A percentile compares a stretch with the other conserved stretches of the same genome.
phyloP scores from a whole-genome alignment of 2,113 vertebrate species.

The Anarrhichthys ocellatus region DNA sequence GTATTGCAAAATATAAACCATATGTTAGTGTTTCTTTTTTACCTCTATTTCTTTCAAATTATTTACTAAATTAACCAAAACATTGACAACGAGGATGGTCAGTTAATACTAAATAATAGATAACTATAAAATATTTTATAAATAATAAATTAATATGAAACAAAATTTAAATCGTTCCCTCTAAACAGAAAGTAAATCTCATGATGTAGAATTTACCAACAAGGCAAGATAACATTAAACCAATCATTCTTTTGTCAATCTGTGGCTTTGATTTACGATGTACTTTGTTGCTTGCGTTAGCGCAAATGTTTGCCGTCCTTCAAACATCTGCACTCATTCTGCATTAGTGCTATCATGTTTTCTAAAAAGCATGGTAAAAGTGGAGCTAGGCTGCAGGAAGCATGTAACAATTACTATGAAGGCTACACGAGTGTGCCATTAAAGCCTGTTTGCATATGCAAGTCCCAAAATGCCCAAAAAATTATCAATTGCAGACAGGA shows the following conservation, averaged over 20 bases:
- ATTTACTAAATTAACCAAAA: neutral
- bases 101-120: too few species aligned
- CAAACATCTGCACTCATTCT: neutral
- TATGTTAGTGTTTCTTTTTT: neutral
- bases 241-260: neutral
- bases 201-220: neutral
- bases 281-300: neutral
- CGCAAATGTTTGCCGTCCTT: neutral
- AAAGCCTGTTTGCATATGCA: constrained; percentile 23
- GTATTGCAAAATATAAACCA: too few species aligned
- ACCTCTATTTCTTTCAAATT: neutral
- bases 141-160: neutral
- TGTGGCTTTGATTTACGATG: neutral
- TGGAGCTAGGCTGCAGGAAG: constrained; percentile 8
- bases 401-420: constrained; percentile 1
- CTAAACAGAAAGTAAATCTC: too few species aligned
- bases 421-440: constrained; percentile 4
- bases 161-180: too few species aligned
- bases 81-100: neutral
- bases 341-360: neutral
- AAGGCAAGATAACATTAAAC: neutral
- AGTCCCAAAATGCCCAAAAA: constrained; percentile 47
- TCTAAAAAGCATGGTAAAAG: neutral
- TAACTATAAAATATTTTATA: neutral
- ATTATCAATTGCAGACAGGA: constrained; percentile 30